phyloP scores from a whole-genome alignment of 2,797 vertebrate species.

The Agapornis canus region DNA sequence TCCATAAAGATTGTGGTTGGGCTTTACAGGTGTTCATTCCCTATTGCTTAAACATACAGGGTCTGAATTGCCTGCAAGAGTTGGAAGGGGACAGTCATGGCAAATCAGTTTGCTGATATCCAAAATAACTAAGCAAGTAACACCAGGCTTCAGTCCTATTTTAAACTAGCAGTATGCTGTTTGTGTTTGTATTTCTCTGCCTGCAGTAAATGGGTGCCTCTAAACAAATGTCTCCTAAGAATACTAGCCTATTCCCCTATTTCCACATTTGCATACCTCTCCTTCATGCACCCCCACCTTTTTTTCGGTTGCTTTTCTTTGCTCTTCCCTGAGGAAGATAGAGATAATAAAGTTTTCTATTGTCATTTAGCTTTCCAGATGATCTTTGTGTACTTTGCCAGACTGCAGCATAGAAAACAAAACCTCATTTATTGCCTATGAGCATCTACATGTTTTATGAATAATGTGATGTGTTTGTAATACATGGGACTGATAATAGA shows the following conservation, averaged over 20 bases:
- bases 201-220: background rate
- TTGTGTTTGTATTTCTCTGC: background rate
- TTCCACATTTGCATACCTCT: background rate
- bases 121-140: conserved; percentile 39
- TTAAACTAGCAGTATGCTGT: background rate
- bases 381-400: conserved; percentile 31
- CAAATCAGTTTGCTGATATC: conserved; percentile 47
- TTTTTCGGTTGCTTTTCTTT: background rate
- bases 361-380: conserved; percentile 33
- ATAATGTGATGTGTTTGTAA: conserved; percentile 38
- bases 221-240: background rate
- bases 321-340: background rate
- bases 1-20: background rate
- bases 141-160: background rate
- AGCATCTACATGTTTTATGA: conserved; percentile 25
- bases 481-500: conserved; percentile 27
- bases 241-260: background rate
- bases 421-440: conserved; percentile 3
- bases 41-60: background rate
- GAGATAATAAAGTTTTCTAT: background rate
- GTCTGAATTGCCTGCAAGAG: background rate
- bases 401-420: conserved; percentile 24
- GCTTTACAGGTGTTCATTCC: background rate
- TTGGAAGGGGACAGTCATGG: background rate
- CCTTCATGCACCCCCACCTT: accelerated